These are phyloP conservation scores for Petrophora chlorosata DNA, from an alignment of 2,888 invertebrate species.

Conservation along the genomic window DNA sequence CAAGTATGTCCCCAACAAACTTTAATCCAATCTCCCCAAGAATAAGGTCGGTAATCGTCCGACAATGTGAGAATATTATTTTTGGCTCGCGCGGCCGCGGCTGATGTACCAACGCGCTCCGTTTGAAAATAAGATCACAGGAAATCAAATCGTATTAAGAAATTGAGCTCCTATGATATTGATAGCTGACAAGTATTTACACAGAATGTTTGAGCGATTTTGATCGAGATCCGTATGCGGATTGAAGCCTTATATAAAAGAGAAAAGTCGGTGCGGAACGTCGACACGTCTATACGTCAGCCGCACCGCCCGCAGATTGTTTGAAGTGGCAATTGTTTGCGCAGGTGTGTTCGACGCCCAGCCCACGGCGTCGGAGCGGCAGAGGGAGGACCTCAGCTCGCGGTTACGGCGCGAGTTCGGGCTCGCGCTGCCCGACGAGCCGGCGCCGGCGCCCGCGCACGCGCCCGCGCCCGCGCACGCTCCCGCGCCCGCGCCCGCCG, in stretches of 20 bases:
- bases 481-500: conserved; percentile 5
- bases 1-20: not conserved
- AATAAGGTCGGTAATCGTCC: conserved; percentile 4
- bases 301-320: too few relatives aligned
- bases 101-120: too few relatives aligned
- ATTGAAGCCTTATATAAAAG: too few relatives aligned
- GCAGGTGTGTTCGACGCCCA: conserved; percentile 91
- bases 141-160: too few relatives aligned
- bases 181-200: too few relatives aligned
- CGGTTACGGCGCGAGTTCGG: conserved; percentile 93
- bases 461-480: conserved; percentile 41
- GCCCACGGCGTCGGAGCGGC: conserved; percentile 92
- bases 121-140: conserved; percentile 19
- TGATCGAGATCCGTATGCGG: too few relatives aligned
- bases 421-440: conserved; percentile 88
- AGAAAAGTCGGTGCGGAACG: too few relatives aligned
- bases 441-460: conserved; percentile 84
- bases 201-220: too few relatives aligned
- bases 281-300: too few relatives aligned
- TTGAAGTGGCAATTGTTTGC: conserved; percentile 33
- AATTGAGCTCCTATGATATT: too few relatives aligned
- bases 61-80: conserved; percentile 5
- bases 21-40: not conserved
- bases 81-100: conserved; percentile 16
- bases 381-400: conserved; percentile 94